Evolutionary conservation across 2,113 vertebrate species (phyloP).

Genomic region (Neotoma lepida): DNA sequence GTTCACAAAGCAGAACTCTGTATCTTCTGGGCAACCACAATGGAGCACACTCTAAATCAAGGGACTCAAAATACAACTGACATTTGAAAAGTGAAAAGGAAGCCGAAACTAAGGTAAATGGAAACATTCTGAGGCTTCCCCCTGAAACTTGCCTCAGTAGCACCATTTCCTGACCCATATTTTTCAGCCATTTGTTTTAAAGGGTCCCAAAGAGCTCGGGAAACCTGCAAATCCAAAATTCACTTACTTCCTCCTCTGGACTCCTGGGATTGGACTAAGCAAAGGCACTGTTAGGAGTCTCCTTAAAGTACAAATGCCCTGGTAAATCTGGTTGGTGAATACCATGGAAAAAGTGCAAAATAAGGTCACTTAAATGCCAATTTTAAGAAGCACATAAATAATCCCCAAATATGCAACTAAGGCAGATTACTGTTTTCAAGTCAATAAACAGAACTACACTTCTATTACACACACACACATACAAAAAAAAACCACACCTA

Average conservation of each 20-base stretch:
- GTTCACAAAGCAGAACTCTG: constrained; percentile 34
- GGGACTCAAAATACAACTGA: constrained; percentile 33
- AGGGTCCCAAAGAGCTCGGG: constrained; percentile 34
- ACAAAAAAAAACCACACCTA: background rate
- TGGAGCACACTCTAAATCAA: constrained; percentile 14
- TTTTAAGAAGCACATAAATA: constrained; percentile 47
- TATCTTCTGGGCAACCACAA: background rate
- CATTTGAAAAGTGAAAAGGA: constrained; percentile 66
- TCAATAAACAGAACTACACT: constrained; percentile 40
- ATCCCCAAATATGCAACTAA: background rate
- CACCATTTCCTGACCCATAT: constrained; percentile 55
- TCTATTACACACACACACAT: background rate
- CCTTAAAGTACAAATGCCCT: constrained; percentile 45
- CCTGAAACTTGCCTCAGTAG: constrained; percentile 60
- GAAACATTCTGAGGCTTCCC: constrained; percentile 63
- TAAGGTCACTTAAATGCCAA: constrained; percentile 31
- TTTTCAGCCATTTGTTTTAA: constrained; percentile 77
- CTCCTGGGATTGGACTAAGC: background rate
- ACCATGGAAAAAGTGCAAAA: constrained; percentile 60
- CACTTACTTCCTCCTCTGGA: constrained; percentile 66
- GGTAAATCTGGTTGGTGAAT: constrained; percentile 64
- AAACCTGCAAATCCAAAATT: constrained; percentile 35
- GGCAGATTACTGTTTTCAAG: constrained; percentile 37
- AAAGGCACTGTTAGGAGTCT: constrained; percentile 46
- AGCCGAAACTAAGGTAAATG: constrained; percentile 74